Evolutionary conservation across 2,797 vertebrate genomes (phyloP).

Genomic region (Graptemys geographica): DNA sequence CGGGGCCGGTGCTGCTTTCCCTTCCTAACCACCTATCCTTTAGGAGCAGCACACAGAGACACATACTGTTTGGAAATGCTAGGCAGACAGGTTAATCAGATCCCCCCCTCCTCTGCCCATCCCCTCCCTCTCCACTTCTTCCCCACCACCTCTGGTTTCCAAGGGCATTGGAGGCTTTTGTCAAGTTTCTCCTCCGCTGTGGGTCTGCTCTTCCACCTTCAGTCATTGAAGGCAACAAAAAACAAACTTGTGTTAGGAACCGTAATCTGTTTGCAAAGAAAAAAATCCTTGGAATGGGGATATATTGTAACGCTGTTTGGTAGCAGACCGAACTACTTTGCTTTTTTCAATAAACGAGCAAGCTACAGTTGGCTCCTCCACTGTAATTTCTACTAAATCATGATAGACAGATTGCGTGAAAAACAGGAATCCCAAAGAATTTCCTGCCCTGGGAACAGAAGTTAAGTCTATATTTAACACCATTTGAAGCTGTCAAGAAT

Average conservation of each 20-base stretch:
- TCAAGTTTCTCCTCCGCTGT: slow-evolving; percentile 29
- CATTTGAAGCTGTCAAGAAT: slow-evolving; percentile 97
- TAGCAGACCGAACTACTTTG: slow-evolving; percentile 71
- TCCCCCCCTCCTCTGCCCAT: background rate
- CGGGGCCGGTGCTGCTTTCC: slow-evolving; percentile 1
- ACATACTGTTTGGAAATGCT: background rate
- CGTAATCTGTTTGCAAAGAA: slow-evolving; percentile 71
- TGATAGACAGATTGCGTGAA: slow-evolving; percentile 94
- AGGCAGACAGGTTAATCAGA: slow-evolving; percentile 40
- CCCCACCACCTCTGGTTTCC: background rate
- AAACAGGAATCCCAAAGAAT: slow-evolving; percentile 93
- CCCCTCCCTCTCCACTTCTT: background rate
- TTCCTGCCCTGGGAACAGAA: slow-evolving; percentile 93
- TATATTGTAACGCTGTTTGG: slow-evolving; percentile 79
- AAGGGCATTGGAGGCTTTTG: slow-evolving; percentile 19
- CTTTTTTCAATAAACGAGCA: slow-evolving; percentile 75
- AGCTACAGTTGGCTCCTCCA: slow-evolving; percentile 82
- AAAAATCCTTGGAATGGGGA: slow-evolving; percentile 81
- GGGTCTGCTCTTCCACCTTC: slow-evolving; percentile 53
- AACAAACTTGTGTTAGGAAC: slow-evolving; percentile 61
- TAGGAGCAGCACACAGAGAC: slow-evolving; percentile 1
- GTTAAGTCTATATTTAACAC: slow-evolving; percentile 93
- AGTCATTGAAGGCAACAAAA: slow-evolving; percentile 42
- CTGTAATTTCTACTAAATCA: slow-evolving; percentile 80
- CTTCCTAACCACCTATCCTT: background rate